Conservation (phyloP, 1,140 invertebrate genomes). For the Bombus superbus region DNA sequence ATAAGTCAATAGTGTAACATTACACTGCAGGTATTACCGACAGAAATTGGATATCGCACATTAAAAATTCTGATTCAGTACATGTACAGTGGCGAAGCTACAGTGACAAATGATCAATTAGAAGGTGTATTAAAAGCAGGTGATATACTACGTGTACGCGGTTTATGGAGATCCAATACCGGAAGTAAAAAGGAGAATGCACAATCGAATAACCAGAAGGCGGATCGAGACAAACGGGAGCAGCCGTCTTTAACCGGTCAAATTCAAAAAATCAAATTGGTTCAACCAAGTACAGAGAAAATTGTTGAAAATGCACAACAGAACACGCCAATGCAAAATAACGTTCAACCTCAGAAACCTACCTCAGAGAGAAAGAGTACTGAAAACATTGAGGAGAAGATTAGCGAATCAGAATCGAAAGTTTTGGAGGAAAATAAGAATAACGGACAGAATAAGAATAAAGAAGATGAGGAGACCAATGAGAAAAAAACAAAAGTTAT, state of each 20-base stretch:
- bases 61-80: conserved; percentile 92
- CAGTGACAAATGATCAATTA: conserved; percentile 91
- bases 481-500: conserved; percentile 75
- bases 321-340: conserved; percentile 54
- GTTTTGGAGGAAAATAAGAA: conserved; percentile 72
- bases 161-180: conserved; percentile 85
- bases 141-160: conserved; percentile 90
- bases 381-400: conserved; percentile 72
- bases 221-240: conserved; percentile 76
- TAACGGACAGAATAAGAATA: conserved; percentile 77
- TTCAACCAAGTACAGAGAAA: conserved; percentile 77
- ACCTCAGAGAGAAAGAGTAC: conserved; percentile 70
- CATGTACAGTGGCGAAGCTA: conserved; percentile 93
- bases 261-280: conserved; percentile 80
- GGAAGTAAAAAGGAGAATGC: conserved; percentile 84
- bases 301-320: conserved; percentile 66
- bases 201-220: conserved; percentile 79
- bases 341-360: conserved; percentile 54
- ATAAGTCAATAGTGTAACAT: conserved; percentile 10
- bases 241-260: conserved; percentile 73
- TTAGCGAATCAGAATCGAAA: conserved; percentile 64
- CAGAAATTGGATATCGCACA: conserved; percentile 90
- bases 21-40: conserved; percentile 86
- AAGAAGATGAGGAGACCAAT: conserved; percentile 76
- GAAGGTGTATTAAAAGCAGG: conserved; percentile 91